Conservation (phyloP, 2,797 vertebrate genomes). For the Falco peregrinus region DNA sequence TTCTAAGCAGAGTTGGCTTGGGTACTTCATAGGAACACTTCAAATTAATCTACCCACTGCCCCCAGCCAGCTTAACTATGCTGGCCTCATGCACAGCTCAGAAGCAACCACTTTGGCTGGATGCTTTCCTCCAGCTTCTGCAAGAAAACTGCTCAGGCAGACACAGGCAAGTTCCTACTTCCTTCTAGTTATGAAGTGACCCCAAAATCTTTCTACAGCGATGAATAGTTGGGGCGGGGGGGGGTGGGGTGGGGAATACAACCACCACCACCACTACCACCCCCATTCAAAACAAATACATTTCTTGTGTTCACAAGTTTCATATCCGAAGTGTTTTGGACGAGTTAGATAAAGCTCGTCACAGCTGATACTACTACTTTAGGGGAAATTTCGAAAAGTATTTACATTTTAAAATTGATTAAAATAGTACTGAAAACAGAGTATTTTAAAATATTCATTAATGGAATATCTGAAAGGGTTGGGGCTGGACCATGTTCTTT, state of each 20-base stretch:
- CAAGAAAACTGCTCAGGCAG: background rate
- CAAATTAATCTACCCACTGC: background rate
- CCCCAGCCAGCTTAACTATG: background rate
- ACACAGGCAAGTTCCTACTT: background rate
- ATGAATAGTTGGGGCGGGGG: background rate
- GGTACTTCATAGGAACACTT: background rate
- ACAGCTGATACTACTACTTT: background rate
- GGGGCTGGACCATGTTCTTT: background rate
- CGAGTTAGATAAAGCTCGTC: background rate
- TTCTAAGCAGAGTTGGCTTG: background rate
- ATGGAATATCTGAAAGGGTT: background rate
- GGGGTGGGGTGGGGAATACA: no score
- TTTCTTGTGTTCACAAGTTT: slow-evolving; percentile 26
- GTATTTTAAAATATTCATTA: background rate
- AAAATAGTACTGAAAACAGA: background rate
- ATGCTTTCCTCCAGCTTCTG: background rate
- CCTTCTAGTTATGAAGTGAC: background rate
- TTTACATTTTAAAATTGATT: background rate
- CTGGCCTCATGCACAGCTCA: background rate
- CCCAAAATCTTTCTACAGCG: background rate
- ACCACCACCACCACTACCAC: no score
- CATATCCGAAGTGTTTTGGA: background rate
- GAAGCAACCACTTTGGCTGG: background rate
- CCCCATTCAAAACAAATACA: background rate
- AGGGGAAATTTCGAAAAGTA: background rate